These are phyloP conservation scores for Spodoptera littoralis DNA, from an alignment of 2,888 invertebrate genomes.

Conservation along the genomic window DNA sequence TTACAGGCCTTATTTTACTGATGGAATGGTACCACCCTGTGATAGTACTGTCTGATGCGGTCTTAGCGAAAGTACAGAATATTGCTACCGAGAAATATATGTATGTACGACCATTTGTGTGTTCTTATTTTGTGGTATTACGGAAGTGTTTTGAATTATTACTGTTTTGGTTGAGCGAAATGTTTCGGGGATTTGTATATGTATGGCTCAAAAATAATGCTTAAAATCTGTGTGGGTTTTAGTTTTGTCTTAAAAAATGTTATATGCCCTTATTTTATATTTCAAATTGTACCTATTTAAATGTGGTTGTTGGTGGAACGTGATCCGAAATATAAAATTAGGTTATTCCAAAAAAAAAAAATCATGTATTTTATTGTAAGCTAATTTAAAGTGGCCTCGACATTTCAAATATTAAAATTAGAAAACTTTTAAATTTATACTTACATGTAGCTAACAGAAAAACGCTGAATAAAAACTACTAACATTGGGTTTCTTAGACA, in stretches of 20 bases:
- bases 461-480: not conserved
- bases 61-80: slow-evolving; percentile 26
- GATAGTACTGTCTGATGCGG: slow-evolving; percentile 29
- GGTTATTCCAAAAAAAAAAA: no score
- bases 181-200: not conserved
- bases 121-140: slow-evolving; percentile 10
- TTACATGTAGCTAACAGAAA: slow-evolving; percentile 1
- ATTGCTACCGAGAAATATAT: slow-evolving; percentile 8
- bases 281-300: no score
- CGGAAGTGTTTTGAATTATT: slow-evolving; percentile 6
- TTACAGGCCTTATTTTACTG: slow-evolving; percentile 25
- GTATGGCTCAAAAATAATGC: no score
- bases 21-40: slow-evolving; percentile 44
- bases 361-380: no score
- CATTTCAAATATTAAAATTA: no score
- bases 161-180: not conserved
- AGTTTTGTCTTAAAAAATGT: no score
- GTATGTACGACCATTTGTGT: slow-evolving; percentile 10
- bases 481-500: slow-evolving; percentile 3
- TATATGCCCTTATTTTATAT: no score
- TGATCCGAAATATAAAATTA: no score
- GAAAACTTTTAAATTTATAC: not conserved
- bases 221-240: no score
- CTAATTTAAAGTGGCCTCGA: no score
- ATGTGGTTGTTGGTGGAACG: no score